Evolutionary conservation across 35 echinoderm and acorn worm genomes (phyloP).

Genomic region (Lytechinus pictus): DNA sequence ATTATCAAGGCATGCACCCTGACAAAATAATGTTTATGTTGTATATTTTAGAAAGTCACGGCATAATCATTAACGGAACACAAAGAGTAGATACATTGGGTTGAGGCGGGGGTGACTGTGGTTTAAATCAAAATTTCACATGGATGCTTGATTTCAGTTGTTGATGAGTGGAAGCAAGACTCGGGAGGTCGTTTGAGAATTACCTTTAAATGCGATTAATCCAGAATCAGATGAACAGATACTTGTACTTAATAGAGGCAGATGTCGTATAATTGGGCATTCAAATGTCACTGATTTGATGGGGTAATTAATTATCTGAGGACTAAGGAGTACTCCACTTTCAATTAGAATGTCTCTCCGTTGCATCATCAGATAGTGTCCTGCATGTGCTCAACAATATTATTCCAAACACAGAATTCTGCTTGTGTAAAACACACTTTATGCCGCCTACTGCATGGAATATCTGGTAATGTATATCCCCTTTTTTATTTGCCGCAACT

Average conservation of each 20-base stretch:
- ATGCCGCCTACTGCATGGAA: neutral
- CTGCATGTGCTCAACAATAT: neutral
- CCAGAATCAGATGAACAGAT: neutral
- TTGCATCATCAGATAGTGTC: neutral
- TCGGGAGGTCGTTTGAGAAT: too few relatives aligned
- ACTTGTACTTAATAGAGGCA: constrained; percentile 11
- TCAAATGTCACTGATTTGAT: constrained; percentile 19
- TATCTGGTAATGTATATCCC: neutral
- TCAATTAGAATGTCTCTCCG: neutral
- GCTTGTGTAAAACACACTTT: neutral
- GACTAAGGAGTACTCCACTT: neutral
- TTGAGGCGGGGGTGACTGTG: neutral
- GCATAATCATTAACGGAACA: neutral
- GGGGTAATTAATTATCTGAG: constrained; percentile 3
- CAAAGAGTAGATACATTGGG: neutral
- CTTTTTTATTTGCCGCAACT: neutral
- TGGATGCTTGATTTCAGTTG: neutral
- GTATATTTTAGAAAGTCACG: neutral
- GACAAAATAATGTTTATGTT: neutral
- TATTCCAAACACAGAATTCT: neutral
- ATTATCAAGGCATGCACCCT: neutral
- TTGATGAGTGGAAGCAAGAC: too few relatives aligned
- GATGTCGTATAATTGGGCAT: neutral
- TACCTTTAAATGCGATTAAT: neutral
- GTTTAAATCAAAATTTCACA: neutral